phyloP scores from a whole-genome alignment of 1,140 invertebrate species.

The Achatina immaculata region DNA sequence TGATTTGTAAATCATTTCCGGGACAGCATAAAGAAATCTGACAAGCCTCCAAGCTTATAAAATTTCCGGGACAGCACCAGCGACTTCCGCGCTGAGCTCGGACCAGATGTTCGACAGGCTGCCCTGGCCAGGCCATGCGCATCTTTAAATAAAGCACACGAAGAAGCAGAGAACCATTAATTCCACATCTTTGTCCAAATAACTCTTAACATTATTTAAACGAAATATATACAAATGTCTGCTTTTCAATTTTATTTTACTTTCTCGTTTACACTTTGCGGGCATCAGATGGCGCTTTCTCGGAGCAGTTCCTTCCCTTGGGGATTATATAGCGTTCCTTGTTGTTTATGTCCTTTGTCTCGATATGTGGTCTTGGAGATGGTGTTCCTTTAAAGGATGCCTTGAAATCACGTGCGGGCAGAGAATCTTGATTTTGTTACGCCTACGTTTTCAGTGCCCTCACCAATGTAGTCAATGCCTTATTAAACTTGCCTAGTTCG shows the following conservation, averaged over 20 bases:
- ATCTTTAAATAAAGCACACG: background rate
- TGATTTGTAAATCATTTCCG: background rate
- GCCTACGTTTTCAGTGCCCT: no score
- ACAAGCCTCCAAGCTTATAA: background rate
- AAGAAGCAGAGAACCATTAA: background rate
- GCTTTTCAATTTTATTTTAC: background rate
- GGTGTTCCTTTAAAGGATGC: no score
- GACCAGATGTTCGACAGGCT: no score
- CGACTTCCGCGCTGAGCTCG: no score
- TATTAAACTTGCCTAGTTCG: no score
- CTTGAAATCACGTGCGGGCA: no score
- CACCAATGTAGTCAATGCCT: no score
- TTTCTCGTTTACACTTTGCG: background rate
- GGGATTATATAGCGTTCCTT: background rate
- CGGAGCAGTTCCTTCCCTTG: background rate
- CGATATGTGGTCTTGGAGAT: background rate
- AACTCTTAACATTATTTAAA: constrained; percentile 9
- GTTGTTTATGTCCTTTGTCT: background rate
- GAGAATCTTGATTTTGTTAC: no score
- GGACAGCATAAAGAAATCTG: background rate
- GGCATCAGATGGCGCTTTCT: background rate
- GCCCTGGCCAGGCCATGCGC: no score
- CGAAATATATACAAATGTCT: constrained; percentile 10
- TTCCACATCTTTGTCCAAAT: background rate
- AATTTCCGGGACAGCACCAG: background rate